Conservation (phyloP, 2,888 invertebrate genomes). For the Marasmarcha lunaedactyla region DNA sequence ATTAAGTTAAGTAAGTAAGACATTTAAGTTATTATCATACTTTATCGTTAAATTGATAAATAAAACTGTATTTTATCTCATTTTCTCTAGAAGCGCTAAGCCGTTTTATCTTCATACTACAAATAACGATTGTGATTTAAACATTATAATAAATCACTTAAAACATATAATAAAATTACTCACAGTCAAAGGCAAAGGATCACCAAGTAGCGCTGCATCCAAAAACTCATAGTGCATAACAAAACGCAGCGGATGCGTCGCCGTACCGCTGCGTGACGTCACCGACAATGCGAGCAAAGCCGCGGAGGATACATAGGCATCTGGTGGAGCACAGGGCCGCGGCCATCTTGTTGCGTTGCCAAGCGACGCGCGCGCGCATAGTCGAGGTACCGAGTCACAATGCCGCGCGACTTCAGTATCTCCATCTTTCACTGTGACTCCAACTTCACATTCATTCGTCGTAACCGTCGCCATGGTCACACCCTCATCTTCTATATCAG, state of each 20-base stretch:
- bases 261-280: slow-evolving; percentile 77
- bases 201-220: slow-evolving; percentile 82
- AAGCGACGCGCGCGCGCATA: slow-evolving; percentile 85
- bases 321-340: slow-evolving; percentile 81
- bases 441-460: slow-evolving; percentile 74
- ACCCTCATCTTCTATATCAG: background rate
- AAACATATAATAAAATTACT: too few species aligned
- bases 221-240: slow-evolving; percentile 85
- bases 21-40: too few species aligned
- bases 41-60: too few species aligned
- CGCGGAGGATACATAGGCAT: slow-evolving; percentile 77
- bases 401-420: slow-evolving; percentile 58
- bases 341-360: slow-evolving; percentile 80
- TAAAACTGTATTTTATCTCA: too few species aligned
- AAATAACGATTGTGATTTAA: too few species aligned
- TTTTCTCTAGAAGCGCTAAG: too few species aligned
- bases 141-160: too few species aligned
- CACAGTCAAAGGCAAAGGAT: slow-evolving; percentile 58
- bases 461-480: slow-evolving; percentile 26
- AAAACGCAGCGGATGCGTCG: slow-evolving; percentile 82
- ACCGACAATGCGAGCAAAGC: slow-evolving; percentile 43
- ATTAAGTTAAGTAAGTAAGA: too few species aligned
- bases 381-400: slow-evolving; percentile 80
- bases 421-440: slow-evolving; percentile 81
- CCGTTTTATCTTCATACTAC: too few species aligned